A percentile compares a stretch with the other conserved stretches of the same genome.
phyloP scores from a whole-genome alignment of 2,113 vertebrate genomes.

The Pterophyllum scalare region DNA sequence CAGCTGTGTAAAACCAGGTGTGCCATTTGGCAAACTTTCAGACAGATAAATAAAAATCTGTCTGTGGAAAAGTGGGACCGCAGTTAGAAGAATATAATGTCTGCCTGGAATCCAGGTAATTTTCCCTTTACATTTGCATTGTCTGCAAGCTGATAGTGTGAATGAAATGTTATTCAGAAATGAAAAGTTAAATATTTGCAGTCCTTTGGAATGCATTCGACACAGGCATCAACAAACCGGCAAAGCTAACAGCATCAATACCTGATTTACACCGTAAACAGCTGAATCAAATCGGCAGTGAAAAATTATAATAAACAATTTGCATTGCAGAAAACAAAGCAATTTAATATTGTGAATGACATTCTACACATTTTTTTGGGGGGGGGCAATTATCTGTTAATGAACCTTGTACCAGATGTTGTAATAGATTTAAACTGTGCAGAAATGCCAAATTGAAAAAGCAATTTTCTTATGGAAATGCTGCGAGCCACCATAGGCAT shows the following conservation, averaged over 20 bases:
- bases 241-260: not conserved
- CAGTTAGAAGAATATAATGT: conserved; percentile 1
- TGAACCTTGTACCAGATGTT: not conserved
- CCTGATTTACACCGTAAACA: not conserved
- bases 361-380: not conserved
- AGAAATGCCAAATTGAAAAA: conserved; percentile 27
- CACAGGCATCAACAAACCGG: not conserved
- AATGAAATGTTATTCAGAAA: not conserved
- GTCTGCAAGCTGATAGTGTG: not conserved
- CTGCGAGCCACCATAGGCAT: not conserved
- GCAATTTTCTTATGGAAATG: conserved; percentile 42
- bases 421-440: conserved; percentile 18
- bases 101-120: not conserved
- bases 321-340: not conserved
- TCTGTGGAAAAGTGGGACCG: conserved; percentile 12
- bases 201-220: not conserved
- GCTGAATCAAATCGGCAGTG: not conserved
- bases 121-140: not conserved
- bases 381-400: conserved; percentile 14
- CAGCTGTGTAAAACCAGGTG: conserved; percentile 76
- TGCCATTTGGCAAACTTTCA: conserved; percentile 72
- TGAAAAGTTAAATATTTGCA: not conserved
- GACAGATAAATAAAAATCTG: conserved; percentile 49
- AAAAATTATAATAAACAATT: not conserved
- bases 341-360: not conserved